These are phyloP conservation scores for Rhadinocentrus ornatus DNA, from an alignment of 2,797 vertebrate genomes.

Conservation along the genomic window DNA sequence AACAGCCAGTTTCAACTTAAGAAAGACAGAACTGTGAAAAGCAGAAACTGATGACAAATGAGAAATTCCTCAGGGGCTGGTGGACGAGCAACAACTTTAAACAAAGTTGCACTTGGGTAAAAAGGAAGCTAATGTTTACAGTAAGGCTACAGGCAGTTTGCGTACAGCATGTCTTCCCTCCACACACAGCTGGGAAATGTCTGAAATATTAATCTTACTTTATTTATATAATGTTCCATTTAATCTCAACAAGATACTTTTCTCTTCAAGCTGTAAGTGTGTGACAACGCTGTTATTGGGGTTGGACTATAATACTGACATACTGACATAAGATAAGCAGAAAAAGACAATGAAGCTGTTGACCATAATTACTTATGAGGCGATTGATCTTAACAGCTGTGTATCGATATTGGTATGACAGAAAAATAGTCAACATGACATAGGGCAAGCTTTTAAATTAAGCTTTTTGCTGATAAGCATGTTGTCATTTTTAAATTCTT, in stretches of 20 bases:
- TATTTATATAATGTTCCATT: too few species aligned
- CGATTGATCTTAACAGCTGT: background rate
- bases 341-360: background rate
- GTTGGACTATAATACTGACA: too few species aligned
- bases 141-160: background rate
- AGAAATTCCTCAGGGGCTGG: constrained; percentile 9
- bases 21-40: background rate
- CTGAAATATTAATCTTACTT: background rate
- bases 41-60: background rate
- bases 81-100: constrained; percentile 10
- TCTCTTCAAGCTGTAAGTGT: too few species aligned
- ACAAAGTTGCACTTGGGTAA: constrained; percentile 23
- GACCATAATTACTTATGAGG: background rate
- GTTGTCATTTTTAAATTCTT: too few species aligned
- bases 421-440: too few species aligned
- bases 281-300: too few species aligned
- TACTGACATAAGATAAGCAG: background rate
- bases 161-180: background rate
- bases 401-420: background rate
- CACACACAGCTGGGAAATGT: background rate
- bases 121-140: background rate
- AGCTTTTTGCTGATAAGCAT: too few species aligned
- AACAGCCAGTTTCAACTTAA: background rate
- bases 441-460: too few species aligned
- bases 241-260: too few species aligned